phyloP scores from a whole-genome alignment of 2,888 invertebrate species.

The Nowickia ferox region DNA sequence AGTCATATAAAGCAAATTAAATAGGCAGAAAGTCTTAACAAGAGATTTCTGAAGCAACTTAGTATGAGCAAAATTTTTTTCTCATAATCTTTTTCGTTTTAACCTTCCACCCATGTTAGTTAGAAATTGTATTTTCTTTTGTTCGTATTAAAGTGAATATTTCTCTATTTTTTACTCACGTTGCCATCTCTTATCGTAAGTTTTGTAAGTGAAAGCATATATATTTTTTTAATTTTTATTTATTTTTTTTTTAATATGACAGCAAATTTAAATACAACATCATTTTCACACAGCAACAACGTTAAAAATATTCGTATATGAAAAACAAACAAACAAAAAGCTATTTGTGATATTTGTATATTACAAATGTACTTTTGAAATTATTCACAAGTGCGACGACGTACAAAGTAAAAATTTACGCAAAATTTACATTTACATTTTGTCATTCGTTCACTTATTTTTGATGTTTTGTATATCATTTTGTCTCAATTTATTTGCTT shows the following conservation, averaged over 20 bases:
- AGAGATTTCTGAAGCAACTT: too few relatives aligned
- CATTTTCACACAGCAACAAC: slow-evolving; percentile 12
- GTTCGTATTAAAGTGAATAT: too few relatives aligned
- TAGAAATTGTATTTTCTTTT: too few relatives aligned
- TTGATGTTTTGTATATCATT: slow-evolving; percentile 28
- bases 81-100: too few relatives aligned
- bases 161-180: too few relatives aligned
- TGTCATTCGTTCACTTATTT: slow-evolving; percentile 27
- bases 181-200: too few relatives aligned
- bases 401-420: slow-evolving; percentile 20
- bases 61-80: too few relatives aligned
- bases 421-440: slow-evolving; percentile 49
- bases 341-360: not conserved
- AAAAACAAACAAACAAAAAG: not conserved
- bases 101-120: too few relatives aligned
- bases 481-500: slow-evolving; percentile 38
- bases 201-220: slow-evolving; percentile 39
- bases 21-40: too few relatives aligned
- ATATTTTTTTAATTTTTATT: not conserved
- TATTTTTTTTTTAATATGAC: slow-evolving; percentile 37
- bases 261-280: slow-evolving; percentile 53
- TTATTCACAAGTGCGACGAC: slow-evolving; percentile 9
- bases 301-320: not conserved
- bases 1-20: too few relatives aligned
- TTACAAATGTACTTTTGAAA: slow-evolving; percentile 15